Conservation (phyloP, 1,140 invertebrate species). For the Chrysopa pallens region DNA sequence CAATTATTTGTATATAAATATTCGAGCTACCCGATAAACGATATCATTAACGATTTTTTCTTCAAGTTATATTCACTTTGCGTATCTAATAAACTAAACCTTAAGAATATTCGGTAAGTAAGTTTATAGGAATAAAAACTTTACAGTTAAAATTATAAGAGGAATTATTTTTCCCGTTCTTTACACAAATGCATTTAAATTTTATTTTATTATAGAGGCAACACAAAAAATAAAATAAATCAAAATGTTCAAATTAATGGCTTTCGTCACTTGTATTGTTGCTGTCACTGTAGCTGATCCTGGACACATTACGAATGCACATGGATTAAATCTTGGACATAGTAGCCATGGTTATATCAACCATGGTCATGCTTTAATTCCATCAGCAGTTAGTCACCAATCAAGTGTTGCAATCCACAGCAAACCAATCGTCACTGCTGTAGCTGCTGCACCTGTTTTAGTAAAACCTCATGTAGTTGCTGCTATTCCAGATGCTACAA, state of each 20-base stretch:
- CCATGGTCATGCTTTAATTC: background rate
- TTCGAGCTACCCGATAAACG: no score
- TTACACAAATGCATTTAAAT: no score
- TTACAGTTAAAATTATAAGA: no score
- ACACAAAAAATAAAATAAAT: no score
- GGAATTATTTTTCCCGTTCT: no score
- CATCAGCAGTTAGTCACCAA: conserved; percentile 9
- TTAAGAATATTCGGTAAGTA: no score
- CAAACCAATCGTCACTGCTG: conserved; percentile 19
- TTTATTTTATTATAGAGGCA: no score
- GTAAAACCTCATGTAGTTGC: conserved; percentile 1
- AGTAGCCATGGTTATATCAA: conserved; percentile 1
- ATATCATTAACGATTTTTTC: no score
- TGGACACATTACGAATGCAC: background rate
- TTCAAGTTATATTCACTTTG: no score
- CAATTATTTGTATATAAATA: no score
- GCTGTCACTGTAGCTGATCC: background rate
- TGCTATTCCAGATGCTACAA: conserved; percentile 2
- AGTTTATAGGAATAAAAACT: no score
- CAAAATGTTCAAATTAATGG: background rate
- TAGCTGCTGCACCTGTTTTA: background rate
- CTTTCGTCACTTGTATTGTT: background rate
- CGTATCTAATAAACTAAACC: no score
- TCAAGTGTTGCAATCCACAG: conserved; percentile 18
- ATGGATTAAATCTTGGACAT: background rate